Evolutionary conservation across 2,888 invertebrate genomes (phyloP).

Genomic region (Platycheirus albimanus): DNA sequence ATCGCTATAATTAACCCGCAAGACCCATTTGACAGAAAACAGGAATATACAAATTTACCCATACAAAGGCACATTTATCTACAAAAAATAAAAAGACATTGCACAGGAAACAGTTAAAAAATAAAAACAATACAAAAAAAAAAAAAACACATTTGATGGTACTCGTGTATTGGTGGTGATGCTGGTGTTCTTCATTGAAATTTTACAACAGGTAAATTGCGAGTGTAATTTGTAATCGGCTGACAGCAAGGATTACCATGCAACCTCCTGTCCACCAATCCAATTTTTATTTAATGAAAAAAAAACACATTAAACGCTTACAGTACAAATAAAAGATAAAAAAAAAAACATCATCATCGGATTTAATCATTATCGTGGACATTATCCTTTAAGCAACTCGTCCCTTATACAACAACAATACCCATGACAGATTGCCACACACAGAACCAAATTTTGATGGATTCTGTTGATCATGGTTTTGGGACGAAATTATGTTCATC

Average conservation of each 20-base stretch:
- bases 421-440: background rate
- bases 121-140: no score
- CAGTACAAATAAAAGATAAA: constrained; percentile 45
- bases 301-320: constrained; percentile 58
- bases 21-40: no score
- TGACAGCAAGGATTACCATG: constrained; percentile 55
- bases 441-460: constrained; percentile 44
- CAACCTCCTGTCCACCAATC: background rate
- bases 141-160: no score
- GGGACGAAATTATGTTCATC: constrained; percentile 49
- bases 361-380: constrained; percentile 62
- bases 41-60: no score
- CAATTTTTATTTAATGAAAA: constrained; percentile 54
- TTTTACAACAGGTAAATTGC: constrained; percentile 55
- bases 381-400: constrained; percentile 65
- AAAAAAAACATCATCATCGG: constrained; percentile 35
- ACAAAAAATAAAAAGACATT: background rate
- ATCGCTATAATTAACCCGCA: no score
- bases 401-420: constrained; percentile 15
- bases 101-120: no score
- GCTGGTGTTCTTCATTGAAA: constrained; percentile 4
- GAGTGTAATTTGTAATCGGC: constrained; percentile 47
- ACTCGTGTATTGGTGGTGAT: no score
- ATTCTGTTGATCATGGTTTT: constrained; percentile 45
- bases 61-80: no score